Conservation (phyloP, 2,797 vertebrate genomes). For the Lepus townsendii region DNA sequence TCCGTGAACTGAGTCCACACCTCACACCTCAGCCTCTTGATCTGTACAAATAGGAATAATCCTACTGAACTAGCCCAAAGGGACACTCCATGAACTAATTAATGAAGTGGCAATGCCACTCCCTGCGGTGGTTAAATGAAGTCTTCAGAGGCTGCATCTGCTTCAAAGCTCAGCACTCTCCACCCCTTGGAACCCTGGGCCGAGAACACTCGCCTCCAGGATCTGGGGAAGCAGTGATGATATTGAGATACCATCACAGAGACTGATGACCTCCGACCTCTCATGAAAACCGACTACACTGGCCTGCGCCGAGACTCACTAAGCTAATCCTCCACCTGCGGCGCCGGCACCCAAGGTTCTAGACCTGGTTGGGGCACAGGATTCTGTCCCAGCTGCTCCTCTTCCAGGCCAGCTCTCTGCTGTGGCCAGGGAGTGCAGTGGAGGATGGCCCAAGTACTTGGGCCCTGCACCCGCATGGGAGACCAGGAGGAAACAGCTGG, state of each 20-base stretch:
- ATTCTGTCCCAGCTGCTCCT: too few species aligned
- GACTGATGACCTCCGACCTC: not conserved
- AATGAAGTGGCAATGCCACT: conserved; percentile 26
- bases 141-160: conserved; percentile 10
- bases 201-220: not conserved
- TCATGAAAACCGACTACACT: not conserved
- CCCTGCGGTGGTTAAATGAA: conserved; percentile 56
- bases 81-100: conserved; percentile 63
- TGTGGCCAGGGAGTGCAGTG: too few species aligned
- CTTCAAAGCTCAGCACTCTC: conserved; percentile 49
- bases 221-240: not conserved
- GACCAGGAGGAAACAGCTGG: not conserved
- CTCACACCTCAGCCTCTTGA: conserved; percentile 26
- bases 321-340: too few species aligned
- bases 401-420: too few species aligned
- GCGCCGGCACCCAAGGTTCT: too few species aligned
- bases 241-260: not conserved
- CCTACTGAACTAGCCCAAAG: conserved; percentile 64
- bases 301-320: too few species aligned
- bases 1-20: not conserved
- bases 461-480: too few species aligned
- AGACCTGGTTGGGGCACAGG: too few species aligned
- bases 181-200: not conserved
- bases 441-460: too few species aligned
- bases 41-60: conserved; percentile 50